These are phyloP conservation scores for Calypte anna DNA, from an alignment of 2,113 vertebrate genomes.

Conservation along the genomic window DNA sequence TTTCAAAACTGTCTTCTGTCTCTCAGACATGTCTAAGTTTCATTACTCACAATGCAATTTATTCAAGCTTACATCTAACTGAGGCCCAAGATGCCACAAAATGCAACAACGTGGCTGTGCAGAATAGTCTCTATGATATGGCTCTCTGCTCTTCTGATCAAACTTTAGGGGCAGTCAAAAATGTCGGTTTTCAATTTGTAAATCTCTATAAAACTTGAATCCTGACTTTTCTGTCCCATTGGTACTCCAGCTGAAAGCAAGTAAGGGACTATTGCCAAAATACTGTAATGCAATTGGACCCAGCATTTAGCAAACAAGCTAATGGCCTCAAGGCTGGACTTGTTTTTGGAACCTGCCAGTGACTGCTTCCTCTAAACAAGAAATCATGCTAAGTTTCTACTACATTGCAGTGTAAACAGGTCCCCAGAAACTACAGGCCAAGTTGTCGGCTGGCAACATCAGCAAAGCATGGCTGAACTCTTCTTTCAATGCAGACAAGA, in stretches of 20 bases:
- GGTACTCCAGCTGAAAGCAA: not conserved
- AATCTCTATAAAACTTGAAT: not conserved
- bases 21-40: not conserved
- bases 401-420: not conserved
- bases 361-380: not conserved
- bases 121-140: not conserved
- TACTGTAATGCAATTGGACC: not conserved
- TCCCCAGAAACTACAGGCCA: not conserved
- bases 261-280: not conserved
- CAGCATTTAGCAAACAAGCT: not conserved
- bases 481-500: not conserved
- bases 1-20: not conserved
- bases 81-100: not conserved
- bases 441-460: not conserved
- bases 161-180: not conserved
- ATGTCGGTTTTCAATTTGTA: not conserved
- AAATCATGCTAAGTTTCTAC: not conserved
- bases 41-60: not conserved
- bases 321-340: constrained; percentile 1
- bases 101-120: not conserved
- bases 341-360: constrained; percentile 20
- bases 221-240: not conserved
- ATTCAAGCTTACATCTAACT: not conserved
- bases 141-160: not conserved
- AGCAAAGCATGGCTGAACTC: not conserved